Evolutionary conservation across 2,113 vertebrate species (phyloP), one percentile per base, ranked within the genome.

Genomic region (Calonectris borealis): DNA sequence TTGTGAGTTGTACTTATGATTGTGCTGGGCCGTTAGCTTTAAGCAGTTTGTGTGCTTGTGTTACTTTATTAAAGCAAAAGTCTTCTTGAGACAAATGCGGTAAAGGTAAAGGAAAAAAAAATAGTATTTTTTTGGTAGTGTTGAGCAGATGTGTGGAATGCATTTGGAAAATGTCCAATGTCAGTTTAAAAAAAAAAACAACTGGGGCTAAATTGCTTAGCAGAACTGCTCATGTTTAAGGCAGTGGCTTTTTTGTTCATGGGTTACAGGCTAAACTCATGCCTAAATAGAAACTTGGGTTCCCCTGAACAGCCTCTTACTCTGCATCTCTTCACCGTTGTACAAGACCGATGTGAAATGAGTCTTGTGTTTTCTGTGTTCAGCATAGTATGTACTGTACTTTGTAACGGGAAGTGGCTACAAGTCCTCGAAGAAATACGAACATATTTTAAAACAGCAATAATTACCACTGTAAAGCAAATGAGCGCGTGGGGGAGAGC

Each of bases 381-480:
- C 96, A 94, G 95, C 96, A 86, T 90, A 92, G 94, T 88, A 19
- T 94, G 95, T 95, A 94, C 96, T 97, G 96, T 97, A 94, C 91
- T 96, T 80, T 61, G 91, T 96, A 90, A 94, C 0, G 34, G 95
- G 92, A 96, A 91, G 96, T 77, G 78, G 96, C 95, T 96, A 51
- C 93, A 83, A 94, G 95, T 95, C 95, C 86, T 95, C 92, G 84
- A 95, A 60, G 46, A 77, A 70, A 71, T 70, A 75, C 2, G 27
- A 96, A 85, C 80, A 54, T 81, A 71, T 64, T 97, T 86, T 84
- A 91, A 96, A 97, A 97, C 96, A 98, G 98, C 97, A 98, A 97
- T 98, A 98, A 98, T 97, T 97, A 97, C 86, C 96, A 94, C 88
- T 96, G 96, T 81, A 96, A 93, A 96, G 95, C 75, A 91, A 93